Evolutionary conservation across 2,113 vertebrate species (phyloP), one percentile per base, ranked within the genome.

Genomic region (Haemorhous mexicanus): DNA sequence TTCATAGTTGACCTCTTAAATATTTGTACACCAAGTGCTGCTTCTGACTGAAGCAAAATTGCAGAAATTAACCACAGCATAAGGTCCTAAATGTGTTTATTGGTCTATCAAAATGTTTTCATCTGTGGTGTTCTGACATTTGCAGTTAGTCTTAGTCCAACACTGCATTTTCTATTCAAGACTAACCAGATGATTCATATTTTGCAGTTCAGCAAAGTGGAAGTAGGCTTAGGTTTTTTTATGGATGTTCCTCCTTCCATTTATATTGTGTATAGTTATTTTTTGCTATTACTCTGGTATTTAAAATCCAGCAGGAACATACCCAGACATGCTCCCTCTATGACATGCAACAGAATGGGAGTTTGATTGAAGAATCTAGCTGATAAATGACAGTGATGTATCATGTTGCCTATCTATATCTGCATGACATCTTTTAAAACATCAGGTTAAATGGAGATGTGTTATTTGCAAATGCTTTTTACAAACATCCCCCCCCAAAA

Each of bases 1-100:
- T 76, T 91, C 84, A 79, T 82, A 79, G 72, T 93, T 95, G 84
- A 95, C 89, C 81, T 91, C 78, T 89, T 87, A 95, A 95, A 89
- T 91, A 76, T 76, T 93, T 94, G 89, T 94, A 93, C 94, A 93
- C 53, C 33, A 87, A 95, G 15, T 58, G 33, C 28, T 94, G 1
- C 39, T 94, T 89, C 84, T 92, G 41, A 94, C 63, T 91, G 69
- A 95, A 18, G 62, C 41, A 80, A 79, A 95, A 90, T 63, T 90
- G 33, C 62, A 89, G 53, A 93, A 94, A 84, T 91, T 85, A 87
- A 75, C 72, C 75, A 33, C 22, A 74, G 30, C 52, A 67, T 84
- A 81, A 70, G 64, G 61, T 81, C 59, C 7, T 28, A 52, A 94
- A 68, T 68, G 32, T 68, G 21, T 72, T 93, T 75, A 56, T 55